Base-by-base conservation (phyloP, 1,140 invertebrate species). In the Littorina saxatilis region DNA sequence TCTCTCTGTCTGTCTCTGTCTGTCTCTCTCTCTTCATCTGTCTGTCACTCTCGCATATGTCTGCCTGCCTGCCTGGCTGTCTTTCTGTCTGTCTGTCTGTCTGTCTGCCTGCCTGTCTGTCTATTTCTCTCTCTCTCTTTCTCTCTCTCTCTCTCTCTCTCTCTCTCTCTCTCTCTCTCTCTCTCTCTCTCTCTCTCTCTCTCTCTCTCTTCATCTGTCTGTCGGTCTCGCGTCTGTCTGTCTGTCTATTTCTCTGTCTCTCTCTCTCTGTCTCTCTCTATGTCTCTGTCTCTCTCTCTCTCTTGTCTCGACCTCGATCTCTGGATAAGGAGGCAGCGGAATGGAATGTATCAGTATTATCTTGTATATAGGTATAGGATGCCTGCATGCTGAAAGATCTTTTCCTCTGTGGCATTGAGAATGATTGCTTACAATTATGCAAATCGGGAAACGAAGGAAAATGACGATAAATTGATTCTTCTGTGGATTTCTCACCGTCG, bases 61-160 rank as follows among this genome's bases (percentile, higher is more conserved):
- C 27, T 66, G 61, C n/a, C 27, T 35, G 29, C 29, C 2, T 66
- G 29, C 29, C 9, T 66, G n/a, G 9, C 27, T 27, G n/a, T 17
- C 2, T 32, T n/a, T 23, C 37, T 73, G 70, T 40, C 37, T 73
- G 70, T 29, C 20, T 73, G 70, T 73, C 27, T 66, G 61, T 66
- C 27, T 35, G 61, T 66, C 27, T 66, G 61, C 17, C 27, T 66
- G 61, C 35, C 27, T 35, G 61, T 66, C 27, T 72, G 68, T 37
- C 32, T 72, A 4, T 37, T 15, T 72, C 11, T 37, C 35, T 43
- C 68, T 20, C 11, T 43, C 27, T 58, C 55, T 27, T 4, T 58
- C 55, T 72, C 68, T 72, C 27, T 72, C 68, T 72, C 68, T 72
- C 68, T 72, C 68, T 72, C 68, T 72, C 39, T 72, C 39, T 72